Conservation (phyloP, 2,113 vertebrate genomes). For the Platichthys stellatus region DNA sequence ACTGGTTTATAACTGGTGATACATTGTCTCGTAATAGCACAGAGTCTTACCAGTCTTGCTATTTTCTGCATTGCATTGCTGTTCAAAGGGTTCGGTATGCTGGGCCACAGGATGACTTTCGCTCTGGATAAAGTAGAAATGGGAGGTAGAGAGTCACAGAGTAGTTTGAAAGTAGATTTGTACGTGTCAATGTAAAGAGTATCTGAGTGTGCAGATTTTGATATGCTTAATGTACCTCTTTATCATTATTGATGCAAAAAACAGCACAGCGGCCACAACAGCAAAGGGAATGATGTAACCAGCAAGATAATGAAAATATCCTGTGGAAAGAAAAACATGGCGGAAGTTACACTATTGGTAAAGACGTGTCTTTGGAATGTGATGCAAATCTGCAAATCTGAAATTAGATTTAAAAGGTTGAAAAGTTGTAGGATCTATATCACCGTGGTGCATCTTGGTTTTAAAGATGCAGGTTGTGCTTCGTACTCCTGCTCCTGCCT, state of each 20-base stretch:
- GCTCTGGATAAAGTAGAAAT: slow-evolving; percentile 16
- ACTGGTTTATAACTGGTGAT: no score
- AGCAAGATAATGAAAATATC: background rate
- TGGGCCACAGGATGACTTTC: slow-evolving; percentile 78
- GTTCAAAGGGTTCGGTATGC: slow-evolving; percentile 83
- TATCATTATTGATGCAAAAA: slow-evolving; percentile 50
- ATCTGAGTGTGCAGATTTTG: background rate
- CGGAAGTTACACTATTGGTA: background rate
- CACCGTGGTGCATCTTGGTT: slow-evolving; percentile 59
- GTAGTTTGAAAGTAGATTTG: background rate
- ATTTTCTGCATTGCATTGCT: slow-evolving; percentile 84
- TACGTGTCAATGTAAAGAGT: background rate
- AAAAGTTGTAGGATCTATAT: background rate
- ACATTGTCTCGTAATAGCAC: background rate
- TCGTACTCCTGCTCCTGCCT: slow-evolving; percentile 77
- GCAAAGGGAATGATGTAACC: slow-evolving; percentile 19
- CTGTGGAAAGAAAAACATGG: slow-evolving; percentile 38
- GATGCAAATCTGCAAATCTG: background rate
- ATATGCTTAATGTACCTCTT: slow-evolving; percentile 66
- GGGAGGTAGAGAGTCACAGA: background rate
- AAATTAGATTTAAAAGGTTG: background rate
- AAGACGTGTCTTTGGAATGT: background rate
- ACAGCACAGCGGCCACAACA: slow-evolving; percentile 29
- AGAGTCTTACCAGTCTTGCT: slow-evolving; percentile 59
- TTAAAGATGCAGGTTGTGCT: slow-evolving; percentile 60